A percentile compares a stretch with the other conserved stretches of the same genome.
Evolutionary conservation across 1,140 invertebrate genomes (phyloP).

Genomic region (Cydia amplana): DNA sequence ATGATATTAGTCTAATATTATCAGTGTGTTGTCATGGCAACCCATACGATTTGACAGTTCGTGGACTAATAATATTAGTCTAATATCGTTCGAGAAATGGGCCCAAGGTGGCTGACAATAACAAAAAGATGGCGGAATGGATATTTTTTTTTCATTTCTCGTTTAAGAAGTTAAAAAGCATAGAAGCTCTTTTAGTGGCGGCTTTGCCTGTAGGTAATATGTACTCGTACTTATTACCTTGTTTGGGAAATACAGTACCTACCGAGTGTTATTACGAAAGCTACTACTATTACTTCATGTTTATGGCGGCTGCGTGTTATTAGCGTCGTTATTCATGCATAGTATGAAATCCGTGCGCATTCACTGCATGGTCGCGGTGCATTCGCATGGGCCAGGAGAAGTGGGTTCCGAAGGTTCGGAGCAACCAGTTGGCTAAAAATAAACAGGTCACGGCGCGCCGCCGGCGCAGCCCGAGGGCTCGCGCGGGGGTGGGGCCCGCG

Average conservation of each 20-base stretch:
- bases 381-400: conserved; percentile 33
- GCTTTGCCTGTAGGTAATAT: background rate
- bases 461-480: conserved; percentile 28
- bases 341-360: conserved; percentile 22
- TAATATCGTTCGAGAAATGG: no score
- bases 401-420: conserved; percentile 46
- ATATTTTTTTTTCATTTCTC: background rate
- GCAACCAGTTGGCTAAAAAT: conserved; percentile 68
- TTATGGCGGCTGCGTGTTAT: conserved; percentile 12
- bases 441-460: conserved; percentile 52
- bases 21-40: no score
- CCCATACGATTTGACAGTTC: no score
- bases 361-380: conserved; percentile 16
- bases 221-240: background rate
- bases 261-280: background rate
- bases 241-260: background rate
- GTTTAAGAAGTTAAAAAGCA: background rate
- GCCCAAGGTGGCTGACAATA: background rate
- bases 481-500: background rate
- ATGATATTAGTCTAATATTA: no score
- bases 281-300: conserved; percentile 3
- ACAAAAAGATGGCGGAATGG: background rate
- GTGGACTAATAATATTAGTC: no score
- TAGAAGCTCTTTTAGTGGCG: background rate
- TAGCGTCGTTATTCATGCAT: conserved; percentile 16